Base-by-base conservation (phyloP, 2,113 vertebrate species). In the Camelus dromedarius region DNA sequence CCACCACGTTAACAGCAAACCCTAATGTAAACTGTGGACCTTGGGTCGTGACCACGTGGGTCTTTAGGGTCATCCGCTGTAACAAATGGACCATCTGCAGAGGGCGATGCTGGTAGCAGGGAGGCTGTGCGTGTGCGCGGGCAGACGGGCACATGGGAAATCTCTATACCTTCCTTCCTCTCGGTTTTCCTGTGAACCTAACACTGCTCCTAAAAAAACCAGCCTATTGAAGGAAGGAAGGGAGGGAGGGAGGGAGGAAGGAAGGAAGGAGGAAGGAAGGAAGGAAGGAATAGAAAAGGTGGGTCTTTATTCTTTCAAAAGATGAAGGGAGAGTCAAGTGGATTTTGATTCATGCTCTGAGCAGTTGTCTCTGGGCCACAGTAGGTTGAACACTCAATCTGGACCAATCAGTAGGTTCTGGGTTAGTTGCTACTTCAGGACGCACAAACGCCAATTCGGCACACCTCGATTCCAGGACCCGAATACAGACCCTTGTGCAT, bases 11-110 rank as follows among this genome's bases (percentile, higher is more conserved):
- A n/a, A 76, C 28, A n/a, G 18, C 48, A 52, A 76, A 52, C 16
- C 30, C 18, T 32, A 3, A 20, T 22, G 18, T 20, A 52, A n/a
- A 76, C 5, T 3, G 5, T 26, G 2, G 19, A 8, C 5, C 5
- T 5, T 7, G 30, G 30, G 20, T n/a, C 30, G 12, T 0, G 26
- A 30, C 15, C 20, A 0, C 2, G 0, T 46, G 30, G 38, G 4
- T 10, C 24, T n/a, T 28, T 5, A 46, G 67, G 19, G 9, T 60
- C 28, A 88, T 60, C 13, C 0, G 0, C 3, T n/a, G 30, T 35
- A 24, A 11, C 10, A n/a, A 16, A 2, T 2, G 0, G 15, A 10
- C 56, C 38, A 4, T n/a, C 38, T 19, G 54, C 38, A 10, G 16
- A 19, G n/a, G 35, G 56, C 10, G 3, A 3, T 72, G 22, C 28